Base-by-base conservation (phyloP, 92 coral and sea anemone species). In the Palythoa caribaeorum region DNA sequence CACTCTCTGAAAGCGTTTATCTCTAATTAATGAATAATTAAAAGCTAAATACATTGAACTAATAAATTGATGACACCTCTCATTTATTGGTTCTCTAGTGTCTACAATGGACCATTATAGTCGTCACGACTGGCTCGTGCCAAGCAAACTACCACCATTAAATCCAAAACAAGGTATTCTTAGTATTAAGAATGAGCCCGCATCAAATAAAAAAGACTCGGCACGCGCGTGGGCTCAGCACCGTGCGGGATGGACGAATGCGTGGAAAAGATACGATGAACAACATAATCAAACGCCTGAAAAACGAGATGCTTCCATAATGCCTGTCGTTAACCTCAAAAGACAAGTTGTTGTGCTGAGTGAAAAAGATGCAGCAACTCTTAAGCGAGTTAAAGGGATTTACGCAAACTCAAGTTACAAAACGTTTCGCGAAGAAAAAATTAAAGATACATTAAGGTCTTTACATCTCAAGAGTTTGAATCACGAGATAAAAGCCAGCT, bases 171-270 rank as follows among this genome's bases (percentile, higher is more conserved):
- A 68, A 44, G 86, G 86, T 44, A 28, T 66, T 66, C 38, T 55
- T 3, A 39, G 21, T 15, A 62, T 3, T 6, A 51, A 70, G 50
- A 19, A 72, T 13, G 38, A 60, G 51, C 3, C 89, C 53, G 51
- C 76, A 13, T 28, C 88, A 53, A n/a, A 35, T 70, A 47, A 21
- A 71, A 88, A 70, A 71, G 44, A 44, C 38, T 97, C 98, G 94
- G 99, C 99, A n/a, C 90, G 83, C 53, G 84, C 90, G 17, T 97
- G 99, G 99, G 99, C 99, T 1, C 88, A 75, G 16, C 87, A 83
- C 4, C 98, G 99, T 63, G 94, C 99, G 8, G 94, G 90, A 9
- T 94, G 94, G 75, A 88, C 96, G 36, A 83, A 87, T 63, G 93
- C 94, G 16, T 87, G 87, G 54, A 85, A 85, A 51, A 89, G 87